Evolutionary conservation across 2,888 invertebrate genomes (phyloP), one percentile per base, ranked within the genome.

Genomic region (Glaucopsyche alexis): DNA sequence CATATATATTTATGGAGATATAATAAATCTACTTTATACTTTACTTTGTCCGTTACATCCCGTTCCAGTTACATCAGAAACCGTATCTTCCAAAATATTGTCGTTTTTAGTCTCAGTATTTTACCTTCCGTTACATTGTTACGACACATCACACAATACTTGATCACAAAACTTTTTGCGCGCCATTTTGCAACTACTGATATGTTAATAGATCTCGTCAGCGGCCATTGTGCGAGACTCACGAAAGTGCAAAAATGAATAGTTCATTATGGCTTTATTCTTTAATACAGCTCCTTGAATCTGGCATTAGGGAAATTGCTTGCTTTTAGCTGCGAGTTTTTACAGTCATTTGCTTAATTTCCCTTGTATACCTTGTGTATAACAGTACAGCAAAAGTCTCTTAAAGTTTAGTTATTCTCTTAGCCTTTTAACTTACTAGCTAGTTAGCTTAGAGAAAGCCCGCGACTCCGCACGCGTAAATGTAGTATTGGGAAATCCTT

Each of bases 171-270:
- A 69, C 69, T 69, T 49, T 60, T 60, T 60, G 60, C 60, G 19
- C 55, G 29, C 29, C 60, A 60, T 60, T 60, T 19, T 19, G 74
- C 71, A 76, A 77, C 77, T 77, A 76, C 75, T 75, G 76, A 76
- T 78, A 77, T 77, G 76, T 77, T 77, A 78, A 78, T 78, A 70
- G 71, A 71, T 73, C 75, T 89, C 87, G 84, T 90, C 88, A 89
- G 82, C 73, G 45, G 42, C 84, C 75, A 88, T 89, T 90, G 88
- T 89, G 83, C 76, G 71, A 73, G 71, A 73, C 74, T 74, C 74
- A 71, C 55, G 75, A 72, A 72, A 75, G 72, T 74, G 70, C 65
- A 77, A 77, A 76, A 76, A 76, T 80, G 78, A 79, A 81, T 79
- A 78, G 78, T 79, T 79, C 80, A 79, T 81, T 80, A 79, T 74